Evolutionary conservation across 1,140 invertebrate species (phyloP).

Genomic region (Megathymus violae): DNA sequence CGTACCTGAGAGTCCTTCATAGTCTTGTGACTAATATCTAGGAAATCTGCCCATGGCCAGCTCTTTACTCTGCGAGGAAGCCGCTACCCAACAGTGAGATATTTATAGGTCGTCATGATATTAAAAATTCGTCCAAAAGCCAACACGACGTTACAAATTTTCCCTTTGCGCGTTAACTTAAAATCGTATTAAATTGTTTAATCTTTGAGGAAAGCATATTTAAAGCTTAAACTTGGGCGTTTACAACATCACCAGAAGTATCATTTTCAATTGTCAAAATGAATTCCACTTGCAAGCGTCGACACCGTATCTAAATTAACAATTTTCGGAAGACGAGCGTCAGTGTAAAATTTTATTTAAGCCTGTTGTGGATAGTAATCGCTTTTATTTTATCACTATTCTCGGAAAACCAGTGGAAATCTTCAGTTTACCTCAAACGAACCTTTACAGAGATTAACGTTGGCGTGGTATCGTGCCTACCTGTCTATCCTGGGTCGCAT

Average conservation of each 20-base stretch:
- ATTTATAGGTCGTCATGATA: too few relatives aligned
- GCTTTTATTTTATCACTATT: slow-evolving; percentile 39
- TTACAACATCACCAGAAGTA: slow-evolving; percentile 12
- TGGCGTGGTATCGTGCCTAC: slow-evolving; percentile 4
- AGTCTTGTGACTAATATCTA: too few relatives aligned
- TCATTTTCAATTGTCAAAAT: slow-evolving; percentile 37
- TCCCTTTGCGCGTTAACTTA: background rate
- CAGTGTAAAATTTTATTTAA: slow-evolving; percentile 49
- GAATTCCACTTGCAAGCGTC: slow-evolving; percentile 32
- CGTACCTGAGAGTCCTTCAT: too few relatives aligned
- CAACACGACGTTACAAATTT: background rate
- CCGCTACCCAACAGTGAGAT: too few relatives aligned
- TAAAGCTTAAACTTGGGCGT: slow-evolving; percentile 19
- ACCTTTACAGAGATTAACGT: slow-evolving; percentile 11
- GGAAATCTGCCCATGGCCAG: too few relatives aligned
- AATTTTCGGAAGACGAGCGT: slow-evolving; percentile 46
- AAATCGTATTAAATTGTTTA: slow-evolving; percentile 10
- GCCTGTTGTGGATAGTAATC: slow-evolving; percentile 38
- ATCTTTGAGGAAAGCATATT: slow-evolving; percentile 9
- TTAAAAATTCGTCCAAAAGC: too few relatives aligned
- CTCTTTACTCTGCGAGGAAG: too few relatives aligned
- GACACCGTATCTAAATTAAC: slow-evolving; percentile 33
- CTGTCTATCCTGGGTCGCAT: background rate
- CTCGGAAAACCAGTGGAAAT: slow-evolving; percentile 42
- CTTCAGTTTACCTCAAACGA: slow-evolving; percentile 41